phyloP scores from a whole-genome alignment of 2,888 invertebrate genomes.

The Ophion obscuratus region DNA sequence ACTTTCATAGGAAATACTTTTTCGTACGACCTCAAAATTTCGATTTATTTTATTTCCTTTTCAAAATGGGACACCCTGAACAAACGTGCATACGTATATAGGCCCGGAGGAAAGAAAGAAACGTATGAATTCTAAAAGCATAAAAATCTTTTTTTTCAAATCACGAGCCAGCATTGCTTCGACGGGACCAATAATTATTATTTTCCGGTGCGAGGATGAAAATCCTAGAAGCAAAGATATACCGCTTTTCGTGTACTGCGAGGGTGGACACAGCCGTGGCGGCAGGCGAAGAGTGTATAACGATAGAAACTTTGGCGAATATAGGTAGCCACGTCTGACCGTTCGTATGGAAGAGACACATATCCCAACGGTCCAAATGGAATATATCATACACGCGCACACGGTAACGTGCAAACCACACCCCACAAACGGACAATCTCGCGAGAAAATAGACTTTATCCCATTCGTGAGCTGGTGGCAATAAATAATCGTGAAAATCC shows the following conservation, averaged over 20 bases:
- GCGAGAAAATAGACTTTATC: constrained; percentile 40
- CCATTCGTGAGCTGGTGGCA: constrained; percentile 31
- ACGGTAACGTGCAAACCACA: background rate
- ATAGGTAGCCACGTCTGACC: constrained; percentile 35
- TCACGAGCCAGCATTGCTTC: background rate
- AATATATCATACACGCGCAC: constrained; percentile 41
- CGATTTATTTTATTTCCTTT: too few relatives aligned
- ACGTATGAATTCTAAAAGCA: background rate
- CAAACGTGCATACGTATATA: too few relatives aligned
- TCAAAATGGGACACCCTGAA: too few relatives aligned
- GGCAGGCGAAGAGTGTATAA: constrained; percentile 15
- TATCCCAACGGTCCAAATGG: constrained; percentile 48
- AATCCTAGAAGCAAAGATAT: constrained; percentile 2
- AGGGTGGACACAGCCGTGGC: constrained; percentile 7
- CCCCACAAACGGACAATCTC: constrained; percentile 5
- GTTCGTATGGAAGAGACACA: constrained; percentile 44
- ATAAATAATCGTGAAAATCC: constrained; percentile 68
- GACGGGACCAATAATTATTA: constrained; percentile 16
- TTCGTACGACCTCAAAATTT: too few relatives aligned
- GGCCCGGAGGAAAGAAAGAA: background rate
- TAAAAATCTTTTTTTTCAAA: background rate
- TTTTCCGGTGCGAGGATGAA: background rate
- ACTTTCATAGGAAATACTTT: too few relatives aligned
- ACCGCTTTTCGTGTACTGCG: background rate
- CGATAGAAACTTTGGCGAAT: constrained; percentile 43